Conservation (phyloP, 2,797 vertebrate genomes). For the Bradypodion ventrale region DNA sequence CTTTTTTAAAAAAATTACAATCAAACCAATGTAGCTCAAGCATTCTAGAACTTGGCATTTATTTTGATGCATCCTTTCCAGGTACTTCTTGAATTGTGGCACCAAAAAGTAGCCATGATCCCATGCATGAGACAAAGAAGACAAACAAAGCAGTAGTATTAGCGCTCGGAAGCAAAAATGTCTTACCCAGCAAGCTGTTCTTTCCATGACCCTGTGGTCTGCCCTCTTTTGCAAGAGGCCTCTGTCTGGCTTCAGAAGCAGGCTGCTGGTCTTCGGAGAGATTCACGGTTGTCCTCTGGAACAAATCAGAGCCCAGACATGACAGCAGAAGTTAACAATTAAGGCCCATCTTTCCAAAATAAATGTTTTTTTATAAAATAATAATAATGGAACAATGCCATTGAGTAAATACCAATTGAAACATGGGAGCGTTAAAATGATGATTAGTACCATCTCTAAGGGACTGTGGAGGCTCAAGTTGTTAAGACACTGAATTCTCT, state of each 20-base stretch:
- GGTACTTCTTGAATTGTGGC: not conserved
- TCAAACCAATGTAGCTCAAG: not conserved
- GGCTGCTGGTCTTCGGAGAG: not conserved
- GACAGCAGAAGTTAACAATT: not conserved
- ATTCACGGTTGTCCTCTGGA: slow-evolving; percentile 2
- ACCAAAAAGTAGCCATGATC: not conserved
- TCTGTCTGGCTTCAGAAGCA: not conserved
- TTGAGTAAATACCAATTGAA: too few relatives aligned
- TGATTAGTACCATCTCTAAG: too few relatives aligned
- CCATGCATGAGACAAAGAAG: too few relatives aligned
- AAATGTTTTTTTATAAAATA: not conserved
- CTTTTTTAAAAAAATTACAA: not conserved
- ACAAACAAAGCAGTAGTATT: not conserved
- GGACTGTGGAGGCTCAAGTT: too few relatives aligned
- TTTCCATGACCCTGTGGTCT: slow-evolving; percentile 12
- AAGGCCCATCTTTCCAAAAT: not conserved
- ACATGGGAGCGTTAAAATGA: too few relatives aligned
- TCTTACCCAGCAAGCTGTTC: not conserved
- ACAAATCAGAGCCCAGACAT: not conserved
- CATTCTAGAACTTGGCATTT: not conserved
- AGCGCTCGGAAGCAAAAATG: not conserved
- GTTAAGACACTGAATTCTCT: too few relatives aligned
- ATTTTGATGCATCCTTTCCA: not conserved
- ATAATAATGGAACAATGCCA: not conserved
- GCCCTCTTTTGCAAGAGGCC: slow-evolving; percentile 1